Evolutionary conservation across 2,113 vertebrate genomes (phyloP), one percentile per base, ranked within the genome.

Genomic region (Proterorhinus semilunaris): DNA sequence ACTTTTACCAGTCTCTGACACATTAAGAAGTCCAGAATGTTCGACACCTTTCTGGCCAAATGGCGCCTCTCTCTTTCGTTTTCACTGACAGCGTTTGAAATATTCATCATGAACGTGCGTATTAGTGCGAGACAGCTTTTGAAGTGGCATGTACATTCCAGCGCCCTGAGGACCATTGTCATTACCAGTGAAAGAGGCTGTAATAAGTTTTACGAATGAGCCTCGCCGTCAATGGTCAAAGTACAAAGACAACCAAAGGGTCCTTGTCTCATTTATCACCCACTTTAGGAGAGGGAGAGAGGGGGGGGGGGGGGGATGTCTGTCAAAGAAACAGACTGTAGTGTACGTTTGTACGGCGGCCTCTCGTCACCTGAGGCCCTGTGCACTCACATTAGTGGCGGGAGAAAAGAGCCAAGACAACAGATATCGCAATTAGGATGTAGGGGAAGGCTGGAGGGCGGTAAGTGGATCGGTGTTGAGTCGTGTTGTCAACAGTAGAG

Each of bases 201-300:
- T 81, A 75, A 88, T 88, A 72, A 75, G 84, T 87, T 87, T 89
- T 89, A 89, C 71, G 79, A 86, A 90, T 90, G 83, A 87, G 88
- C 83, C 52, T 81, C 83, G 86, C 89, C 75, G 76, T 90, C 83
- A 92, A 90, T 76, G 66, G 80, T 83, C 68, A 50, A 54, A 80
- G 79, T 83, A 91, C 90, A 93, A 92, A 90, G 86, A 80, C 67
- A 75, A 88, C 89, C 83, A 75, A 91, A 90, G 87, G 85, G 84
- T 76, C 83, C 84, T 84, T 83, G 83, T 89, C 85, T 88, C 89
- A 92, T 93, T 91, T 90, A 92, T 92, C 90, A 92, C 85, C 83
- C 70, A 76, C 77, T 89, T 90, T 83, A 83, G 88, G 82, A 85
- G 84, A 74, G 57, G 71, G 75, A 72, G 69, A 78, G 68, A 69